Evolutionary conservation across 1,140 invertebrate genomes (phyloP), one percentile per base, ranked within the genome.

Genomic region (Hylaeus volcanicus): DNA sequence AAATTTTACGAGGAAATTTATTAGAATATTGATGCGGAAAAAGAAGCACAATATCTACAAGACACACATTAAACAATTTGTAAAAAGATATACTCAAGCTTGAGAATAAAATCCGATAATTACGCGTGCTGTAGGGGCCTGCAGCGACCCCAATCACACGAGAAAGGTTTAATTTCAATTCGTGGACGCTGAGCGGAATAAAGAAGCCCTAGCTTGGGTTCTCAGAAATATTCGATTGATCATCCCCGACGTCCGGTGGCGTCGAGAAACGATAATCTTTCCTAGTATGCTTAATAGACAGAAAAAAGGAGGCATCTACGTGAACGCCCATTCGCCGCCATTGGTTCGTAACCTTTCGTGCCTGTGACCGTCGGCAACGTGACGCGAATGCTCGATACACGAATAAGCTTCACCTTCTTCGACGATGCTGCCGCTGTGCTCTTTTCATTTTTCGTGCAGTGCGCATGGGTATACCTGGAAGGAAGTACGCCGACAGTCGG

Each of bases 391-490:
- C 87, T 86, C 86, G 82, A 87, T 87, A 87, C 86, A 76, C 86
- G 86, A 87, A 87, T 87, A 87, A 87, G 85, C 85, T 82, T 87
- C 85, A 86, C 79, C 85, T 87, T 79, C 85, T 86, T 84, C 82
- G 73, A 76, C 74, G 86, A 86, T 71, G 75, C 82, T 81, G 65
- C 85, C 55, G 12, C 85, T 86, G 26, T 26, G 12, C 85, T 86
- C 85, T 86, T 87, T 77, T 1, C 85, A 82, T 87, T 87, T 87
- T 87, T 87, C 86, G 86, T 84, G 84, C 84, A 90, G 89, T 90
- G 90, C 90, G 90, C 90, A 90, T 90, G 90, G 85, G 79, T 87
- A 88, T 89, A 89, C 87, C 77, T 82, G 86, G 74, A 88, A 89
- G 88, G 85, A 89, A 90, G 79, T 83, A 78, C 74, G 74, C 71